Conservation (phyloP, 2,888 invertebrate species). For the Zhuqinia jingwanae region DNA sequence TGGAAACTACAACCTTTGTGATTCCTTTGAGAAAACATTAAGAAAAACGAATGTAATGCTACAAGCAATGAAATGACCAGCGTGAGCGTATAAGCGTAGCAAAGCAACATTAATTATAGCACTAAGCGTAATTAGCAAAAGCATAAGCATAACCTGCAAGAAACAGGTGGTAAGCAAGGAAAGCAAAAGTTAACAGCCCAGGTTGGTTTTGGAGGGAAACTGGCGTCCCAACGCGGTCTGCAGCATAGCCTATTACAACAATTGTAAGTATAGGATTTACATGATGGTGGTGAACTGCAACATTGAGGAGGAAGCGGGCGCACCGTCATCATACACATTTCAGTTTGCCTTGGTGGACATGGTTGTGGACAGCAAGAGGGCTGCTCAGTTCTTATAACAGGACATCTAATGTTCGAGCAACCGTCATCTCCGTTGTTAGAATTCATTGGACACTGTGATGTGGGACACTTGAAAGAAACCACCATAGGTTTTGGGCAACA, state of each 20-base stretch:
- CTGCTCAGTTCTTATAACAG: conserved; percentile 59
- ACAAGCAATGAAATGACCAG: not conserved
- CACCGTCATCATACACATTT: conserved; percentile 72
- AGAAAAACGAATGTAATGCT: no score
- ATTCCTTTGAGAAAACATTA: not conserved
- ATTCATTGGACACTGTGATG: conserved; percentile 63
- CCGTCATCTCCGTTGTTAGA: conserved; percentile 40
- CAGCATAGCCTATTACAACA: conserved; percentile 55
- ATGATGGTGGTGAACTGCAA: conserved; percentile 57
- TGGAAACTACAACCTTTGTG: conserved; percentile 15
- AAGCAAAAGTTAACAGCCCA: conserved; percentile 59
- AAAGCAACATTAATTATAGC: not conserved
- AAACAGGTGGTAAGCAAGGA: conserved; percentile 50
- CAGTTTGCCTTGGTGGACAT: conserved; percentile 69
- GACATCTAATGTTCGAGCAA: conserved; percentile 66
- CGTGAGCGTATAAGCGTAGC: no score
- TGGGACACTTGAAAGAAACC: conserved; percentile 73
- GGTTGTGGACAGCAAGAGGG: conserved; percentile 71
- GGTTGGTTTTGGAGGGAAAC: conserved; percentile 20
- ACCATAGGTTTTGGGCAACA: conserved; percentile 73
- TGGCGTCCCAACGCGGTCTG: conserved; percentile 55
- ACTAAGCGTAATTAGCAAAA: not conserved
- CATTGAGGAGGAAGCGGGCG: conserved; percentile 70
- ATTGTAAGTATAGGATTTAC: conserved; percentile 36
- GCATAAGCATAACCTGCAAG: conserved; percentile 54